Evolutionary conservation across 2,888 invertebrate genomes (phyloP).

Genomic region (Cyclophora albipunctata): DNA sequence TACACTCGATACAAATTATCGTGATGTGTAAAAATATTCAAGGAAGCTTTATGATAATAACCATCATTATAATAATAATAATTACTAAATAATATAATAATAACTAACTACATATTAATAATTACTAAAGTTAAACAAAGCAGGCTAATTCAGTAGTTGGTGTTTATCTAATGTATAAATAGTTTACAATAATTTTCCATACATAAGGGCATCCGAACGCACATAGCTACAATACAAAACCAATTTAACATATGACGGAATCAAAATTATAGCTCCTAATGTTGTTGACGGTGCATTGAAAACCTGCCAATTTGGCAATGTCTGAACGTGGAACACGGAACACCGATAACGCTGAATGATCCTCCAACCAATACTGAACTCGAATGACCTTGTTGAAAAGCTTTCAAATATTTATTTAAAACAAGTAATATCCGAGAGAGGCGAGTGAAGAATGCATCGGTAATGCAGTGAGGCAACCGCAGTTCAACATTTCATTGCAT

Average conservation of each 20-base stretch:
- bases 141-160: too few species aligned
- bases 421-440: neutral
- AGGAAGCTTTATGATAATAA: too few species aligned
- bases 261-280: slow-evolving; percentile 26
- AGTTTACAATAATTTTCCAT: too few species aligned
- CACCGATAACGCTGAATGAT: slow-evolving; percentile 25
- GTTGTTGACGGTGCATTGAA: slow-evolving; percentile 41
- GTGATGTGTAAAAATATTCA: too few species aligned
- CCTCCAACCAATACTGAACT: slow-evolving; percentile 4
- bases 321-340: slow-evolving; percentile 38
- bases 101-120: too few species aligned
- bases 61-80: too few species aligned
- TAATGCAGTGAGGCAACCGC: slow-evolving; percentile 36
- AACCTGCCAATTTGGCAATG: slow-evolving; percentile 56
- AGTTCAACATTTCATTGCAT: slow-evolving; percentile 55
- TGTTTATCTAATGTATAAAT: too few species aligned
- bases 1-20: too few species aligned
- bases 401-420: slow-evolving; percentile 3
- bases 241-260: slow-evolving; percentile 10
- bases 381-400: neutral
- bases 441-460: slow-evolving; percentile 21
- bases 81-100: too few species aligned
- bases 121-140: too few species aligned
- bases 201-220: too few species aligned
- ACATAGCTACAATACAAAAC: slow-evolving; percentile 5